A percentile compares a stretch with the other conserved stretches of the same genome.
These are phyloP conservation scores for Drosophila peninsularis DNA, from an alignment of 2,888 invertebrate genomes.

Conservation along the genomic window DNA sequence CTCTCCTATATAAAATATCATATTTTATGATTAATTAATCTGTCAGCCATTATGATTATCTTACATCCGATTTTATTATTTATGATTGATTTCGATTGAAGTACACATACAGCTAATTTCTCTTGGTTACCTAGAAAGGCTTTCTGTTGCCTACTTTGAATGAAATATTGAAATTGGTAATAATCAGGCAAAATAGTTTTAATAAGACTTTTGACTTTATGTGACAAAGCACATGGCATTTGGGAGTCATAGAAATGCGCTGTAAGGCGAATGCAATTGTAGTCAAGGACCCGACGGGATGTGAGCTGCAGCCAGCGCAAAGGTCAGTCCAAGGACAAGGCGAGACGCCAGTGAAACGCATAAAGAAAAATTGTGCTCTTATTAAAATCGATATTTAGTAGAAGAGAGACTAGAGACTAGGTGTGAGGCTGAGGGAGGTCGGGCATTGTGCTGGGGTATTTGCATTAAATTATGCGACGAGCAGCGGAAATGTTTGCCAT, in stretches of 20 bases:
- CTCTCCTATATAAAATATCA: not conserved
- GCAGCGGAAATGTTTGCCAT: conserved; percentile 79
- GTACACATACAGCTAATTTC: not conserved
- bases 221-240: conserved; percentile 2
- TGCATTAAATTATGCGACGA: conserved; percentile 80
- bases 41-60: not conserved
- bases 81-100: not conserved
- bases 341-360: conserved; percentile 61
- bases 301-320: conserved; percentile 41
- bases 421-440: not conserved
- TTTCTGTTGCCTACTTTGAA: conserved; percentile 9
- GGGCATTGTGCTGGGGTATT: conserved; percentile 49
- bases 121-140: not conserved
- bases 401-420: conserved; percentile 41
- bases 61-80: not conserved
- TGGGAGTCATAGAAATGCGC: not conserved
- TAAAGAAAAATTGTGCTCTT: conserved; percentile 49
- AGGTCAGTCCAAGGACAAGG: conserved; percentile 71
- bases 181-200: not conserved
- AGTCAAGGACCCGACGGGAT: conserved; percentile 32
- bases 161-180: not conserved
- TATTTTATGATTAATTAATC: not conserved
- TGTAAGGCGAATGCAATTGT: conserved; percentile 13
- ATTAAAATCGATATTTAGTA: conserved; percentile 74
- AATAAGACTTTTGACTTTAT: not conserved